A percentile compares a stretch with the other conserved stretches of the same genome.
Conservation (phyloP, 2,888 invertebrate genomes). For the Trissonchulus sp. region DNA sequence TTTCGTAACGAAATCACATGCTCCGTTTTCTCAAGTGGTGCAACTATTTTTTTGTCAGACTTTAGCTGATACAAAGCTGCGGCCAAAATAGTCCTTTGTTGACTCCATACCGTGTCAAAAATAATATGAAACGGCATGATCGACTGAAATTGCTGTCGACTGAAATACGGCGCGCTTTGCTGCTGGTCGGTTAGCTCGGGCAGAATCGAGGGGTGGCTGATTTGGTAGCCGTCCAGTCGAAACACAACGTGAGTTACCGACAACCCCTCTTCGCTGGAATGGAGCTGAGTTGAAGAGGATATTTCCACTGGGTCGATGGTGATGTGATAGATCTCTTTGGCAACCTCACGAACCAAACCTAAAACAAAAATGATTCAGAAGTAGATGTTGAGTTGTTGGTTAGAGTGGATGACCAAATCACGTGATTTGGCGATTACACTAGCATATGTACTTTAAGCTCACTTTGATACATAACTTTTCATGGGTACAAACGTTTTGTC, state of each 20-base stretch:
- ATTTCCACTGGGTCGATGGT: not conserved
- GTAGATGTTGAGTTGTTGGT: too few relatives aligned
- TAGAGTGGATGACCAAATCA: too few relatives aligned
- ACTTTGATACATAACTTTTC: too few relatives aligned
- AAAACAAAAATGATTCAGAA: too few relatives aligned
- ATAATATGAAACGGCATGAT: not conserved
- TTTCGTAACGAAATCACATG: too few relatives aligned
- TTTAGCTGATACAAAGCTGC: not conserved
- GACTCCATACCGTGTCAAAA: not conserved
- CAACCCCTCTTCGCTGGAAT: not conserved
- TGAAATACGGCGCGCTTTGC: not conserved
- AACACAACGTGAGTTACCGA: not conserved
- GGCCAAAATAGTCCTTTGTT: not conserved
- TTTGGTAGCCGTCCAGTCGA: not conserved
- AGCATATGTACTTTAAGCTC: too few relatives aligned
- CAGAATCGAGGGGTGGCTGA: too few relatives aligned
- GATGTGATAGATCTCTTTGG: not conserved
- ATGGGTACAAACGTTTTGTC: too few relatives aligned
- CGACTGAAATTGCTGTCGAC: not conserved
- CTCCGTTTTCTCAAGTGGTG: too few relatives aligned
- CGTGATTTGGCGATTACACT: too few relatives aligned
- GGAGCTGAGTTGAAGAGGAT: not conserved
- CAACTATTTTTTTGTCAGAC: too few relatives aligned
- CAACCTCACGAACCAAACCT: not conserved
- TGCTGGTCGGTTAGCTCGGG: not conserved